phyloP scores from a whole-genome alignment of 2,888 invertebrate genomes.

The Isotomurus palustris region DNA sequence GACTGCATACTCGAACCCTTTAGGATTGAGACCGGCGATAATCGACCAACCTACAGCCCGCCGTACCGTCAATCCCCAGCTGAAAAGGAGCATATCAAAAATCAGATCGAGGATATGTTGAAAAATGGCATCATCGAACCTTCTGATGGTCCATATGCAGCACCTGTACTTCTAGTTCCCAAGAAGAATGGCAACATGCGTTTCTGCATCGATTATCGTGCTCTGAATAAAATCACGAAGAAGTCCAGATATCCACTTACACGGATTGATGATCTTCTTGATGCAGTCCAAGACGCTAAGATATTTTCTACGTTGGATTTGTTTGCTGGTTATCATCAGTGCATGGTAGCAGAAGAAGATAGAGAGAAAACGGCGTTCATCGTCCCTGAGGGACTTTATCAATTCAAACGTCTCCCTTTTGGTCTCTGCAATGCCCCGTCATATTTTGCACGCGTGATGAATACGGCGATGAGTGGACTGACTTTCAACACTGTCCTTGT shows the following conservation, averaged over 20 bases:
- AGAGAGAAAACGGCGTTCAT: conserved; percentile 28
- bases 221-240: conserved; percentile 8
- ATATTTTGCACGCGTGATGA: conserved; percentile 13
- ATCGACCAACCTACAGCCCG: not conserved
- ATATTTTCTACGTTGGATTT: conserved; percentile 14
- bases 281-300: conserved; percentile 3
- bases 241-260: conserved; percentile 12
- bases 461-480: conserved; percentile 4
- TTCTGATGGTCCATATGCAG: conserved; percentile 9
- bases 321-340: conserved; percentile 17
- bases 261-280: conserved; percentile 19
- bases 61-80: conserved; percentile 1
- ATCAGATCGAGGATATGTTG: conserved; percentile 3
- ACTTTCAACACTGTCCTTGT: conserved; percentile 10
- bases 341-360: conserved; percentile 2
- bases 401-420: conserved; percentile 16
- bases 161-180: conserved; percentile 10
- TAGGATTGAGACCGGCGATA: conserved; percentile 6
- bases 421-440: conserved; percentile 15
- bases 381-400: conserved; percentile 20
- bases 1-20: not conserved
- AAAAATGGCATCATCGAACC: conserved; percentile 5
- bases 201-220: conserved; percentile 22
- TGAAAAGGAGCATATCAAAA: not conserved
- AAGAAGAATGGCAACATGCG: conserved; percentile 8